phyloP scores from a whole-genome alignment of 2,797 vertebrate genomes.

The Euthynnus affinis region DNA sequence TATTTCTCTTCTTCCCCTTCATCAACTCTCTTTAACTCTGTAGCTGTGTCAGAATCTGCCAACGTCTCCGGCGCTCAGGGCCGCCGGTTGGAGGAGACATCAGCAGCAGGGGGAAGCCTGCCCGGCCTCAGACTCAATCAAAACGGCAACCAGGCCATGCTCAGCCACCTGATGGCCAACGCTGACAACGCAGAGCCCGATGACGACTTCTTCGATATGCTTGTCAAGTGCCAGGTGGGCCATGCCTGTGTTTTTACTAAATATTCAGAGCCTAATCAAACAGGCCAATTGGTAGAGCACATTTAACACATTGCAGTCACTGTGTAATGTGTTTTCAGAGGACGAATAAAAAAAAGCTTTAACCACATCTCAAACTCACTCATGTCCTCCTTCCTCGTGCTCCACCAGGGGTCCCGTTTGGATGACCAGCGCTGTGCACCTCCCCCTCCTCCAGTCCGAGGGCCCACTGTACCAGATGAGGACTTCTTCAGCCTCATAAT shows the following conservation, averaged over 20 bases:
- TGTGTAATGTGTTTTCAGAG: background rate
- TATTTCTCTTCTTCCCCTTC: background rate
- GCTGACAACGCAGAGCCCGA: slow-evolving; percentile 87
- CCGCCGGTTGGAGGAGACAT: slow-evolving; percentile 89
- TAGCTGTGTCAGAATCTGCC: slow-evolving; percentile 86
- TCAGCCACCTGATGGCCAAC: slow-evolving; percentile 89
- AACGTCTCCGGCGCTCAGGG: slow-evolving; percentile 88
- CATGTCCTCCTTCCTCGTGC: background rate
- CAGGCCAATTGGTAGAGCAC: background rate
- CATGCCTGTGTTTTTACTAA: background rate
- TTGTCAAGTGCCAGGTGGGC: slow-evolving; percentile 94
- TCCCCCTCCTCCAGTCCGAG: slow-evolving; percentile 88
- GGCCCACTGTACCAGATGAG: slow-evolving; percentile 95
- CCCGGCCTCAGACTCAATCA: slow-evolving; percentile 90
- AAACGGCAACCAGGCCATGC: slow-evolving; percentile 80
- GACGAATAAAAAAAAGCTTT: background rate
- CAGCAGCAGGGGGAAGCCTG: slow-evolving; percentile 84
- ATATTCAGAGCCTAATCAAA: background rate
- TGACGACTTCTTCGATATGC: slow-evolving; percentile 95
- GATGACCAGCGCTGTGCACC: slow-evolving; percentile 98
- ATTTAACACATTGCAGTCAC: background rate
- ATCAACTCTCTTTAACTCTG: background rate
- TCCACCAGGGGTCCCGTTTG: slow-evolving; percentile 91
- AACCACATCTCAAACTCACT: background rate
- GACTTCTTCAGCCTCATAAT: slow-evolving; percentile 99